Conservation (phyloP, 2,888 invertebrate genomes). For the Drosophila conformis region DNA sequence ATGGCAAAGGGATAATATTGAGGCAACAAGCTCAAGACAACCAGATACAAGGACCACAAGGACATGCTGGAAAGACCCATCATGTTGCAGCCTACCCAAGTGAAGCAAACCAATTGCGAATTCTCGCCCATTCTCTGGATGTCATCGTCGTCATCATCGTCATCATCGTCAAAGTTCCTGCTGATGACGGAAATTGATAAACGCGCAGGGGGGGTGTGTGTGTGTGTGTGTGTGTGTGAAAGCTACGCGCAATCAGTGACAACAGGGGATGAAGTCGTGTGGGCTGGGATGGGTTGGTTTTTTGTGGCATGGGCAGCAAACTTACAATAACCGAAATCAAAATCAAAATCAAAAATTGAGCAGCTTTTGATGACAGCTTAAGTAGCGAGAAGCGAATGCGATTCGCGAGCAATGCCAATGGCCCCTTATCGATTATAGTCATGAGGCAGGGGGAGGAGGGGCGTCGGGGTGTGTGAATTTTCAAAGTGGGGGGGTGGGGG, state of each 20-base stretch:
- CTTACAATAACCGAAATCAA: conserved; percentile 72
- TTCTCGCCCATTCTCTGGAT: conserved; percentile 23
- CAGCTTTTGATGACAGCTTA: conserved; percentile 81
- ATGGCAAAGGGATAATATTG: conserved; percentile 52
- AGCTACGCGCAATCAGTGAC: conserved; percentile 59
- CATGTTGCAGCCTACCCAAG: conserved; percentile 28
- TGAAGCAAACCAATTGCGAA: conserved; percentile 37
- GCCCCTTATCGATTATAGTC: conserved; percentile 69
- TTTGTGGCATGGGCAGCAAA: neutral
- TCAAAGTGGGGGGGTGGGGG: neutral
- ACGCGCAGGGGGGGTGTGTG: conserved; percentile 52
- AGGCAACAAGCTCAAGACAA: conserved; percentile 22
- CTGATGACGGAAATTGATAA: conserved; percentile 80
- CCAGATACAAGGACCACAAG: conserved; percentile 11
- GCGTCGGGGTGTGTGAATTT: neutral
- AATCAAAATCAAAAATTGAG: conserved; percentile 81
- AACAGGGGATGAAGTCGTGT: neutral
- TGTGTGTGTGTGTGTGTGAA: no score
- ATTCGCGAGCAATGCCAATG: conserved; percentile 26
- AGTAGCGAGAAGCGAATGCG: conserved; percentile 51
- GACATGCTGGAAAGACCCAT: conserved; percentile 11
- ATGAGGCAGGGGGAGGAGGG: neutral
- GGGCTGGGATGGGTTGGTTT: neutral
- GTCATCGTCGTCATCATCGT: conserved; percentile 32
- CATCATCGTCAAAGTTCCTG: conserved; percentile 39